A percentile compares a stretch with the other conserved stretches of the same genome.
Evolutionary conservation across 2,797 vertebrate species (phyloP).

Genomic region (Tympanoctomys barrerae): DNA sequence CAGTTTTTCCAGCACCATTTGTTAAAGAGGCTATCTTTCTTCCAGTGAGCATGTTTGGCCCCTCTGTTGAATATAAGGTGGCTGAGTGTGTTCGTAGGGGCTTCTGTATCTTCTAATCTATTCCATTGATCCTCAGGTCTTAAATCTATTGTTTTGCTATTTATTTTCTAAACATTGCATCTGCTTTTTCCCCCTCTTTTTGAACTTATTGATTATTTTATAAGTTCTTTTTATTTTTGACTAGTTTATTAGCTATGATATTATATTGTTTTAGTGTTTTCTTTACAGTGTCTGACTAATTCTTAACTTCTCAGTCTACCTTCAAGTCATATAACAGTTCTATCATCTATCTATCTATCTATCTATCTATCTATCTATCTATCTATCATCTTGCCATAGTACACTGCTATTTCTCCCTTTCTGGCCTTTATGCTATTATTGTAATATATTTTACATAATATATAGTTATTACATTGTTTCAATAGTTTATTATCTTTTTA

Average conservation of each 20-base stretch:
- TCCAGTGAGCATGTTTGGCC: too few species aligned
- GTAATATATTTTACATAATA: background rate
- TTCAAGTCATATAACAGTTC: background rate
- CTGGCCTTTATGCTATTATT: background rate
- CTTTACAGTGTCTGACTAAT: background rate
- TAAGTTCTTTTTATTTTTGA: background rate
- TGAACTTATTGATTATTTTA: background rate
- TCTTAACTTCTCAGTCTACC: background rate
- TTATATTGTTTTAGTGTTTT: slow-evolving; percentile 10
- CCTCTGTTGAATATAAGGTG: too few species aligned
- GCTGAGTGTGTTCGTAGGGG: too few species aligned
- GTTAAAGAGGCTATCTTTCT: too few species aligned
- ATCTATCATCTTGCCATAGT: background rate
- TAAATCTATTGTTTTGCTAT: background rate
- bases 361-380: background rate
- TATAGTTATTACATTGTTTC: background rate
- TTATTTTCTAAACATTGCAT: background rate
- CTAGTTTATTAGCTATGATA: background rate
- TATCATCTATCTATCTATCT: background rate
- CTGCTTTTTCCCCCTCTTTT: background rate
- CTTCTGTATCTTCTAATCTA: too few species aligned
- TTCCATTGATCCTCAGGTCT: too few species aligned
- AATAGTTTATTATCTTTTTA: background rate
- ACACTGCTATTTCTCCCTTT: background rate
- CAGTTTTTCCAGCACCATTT: background rate